Evolutionary conservation across 2,113 vertebrate genomes (phyloP), one percentile per base, ranked within the genome.

Genomic region (human): DNA sequence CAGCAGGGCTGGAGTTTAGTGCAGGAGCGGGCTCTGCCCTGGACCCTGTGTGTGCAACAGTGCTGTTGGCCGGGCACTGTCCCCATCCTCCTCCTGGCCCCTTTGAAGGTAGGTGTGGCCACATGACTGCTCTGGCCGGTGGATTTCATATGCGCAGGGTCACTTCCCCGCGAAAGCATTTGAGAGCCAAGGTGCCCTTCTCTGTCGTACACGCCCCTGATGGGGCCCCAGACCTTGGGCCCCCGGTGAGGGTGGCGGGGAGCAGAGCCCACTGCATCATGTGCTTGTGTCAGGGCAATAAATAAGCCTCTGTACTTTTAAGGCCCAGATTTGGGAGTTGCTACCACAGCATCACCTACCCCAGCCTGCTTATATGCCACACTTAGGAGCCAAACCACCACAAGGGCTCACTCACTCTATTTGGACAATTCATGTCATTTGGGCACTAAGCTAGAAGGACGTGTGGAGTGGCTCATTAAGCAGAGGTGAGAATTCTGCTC

Each of bases 401-500:
- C 43, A 23, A 79, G 59, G 43, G 23, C 35, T 86, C 90, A 3
- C 11, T 52, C 70, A 22, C 22, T 66, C 61, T 30, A 20, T 85
- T 43, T 18, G 13, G 40, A 73, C 35, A 57, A 38, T 35, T 10
- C 75, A 11, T 95, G 85, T 92, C 81, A 95, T 72, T 79, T 83
- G 91, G 48, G 57, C 93, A 50, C 96, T n/a, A 89, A 95, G 59
- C 59, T 92, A 6, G 55, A 27, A 61, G 38, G 85, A 32, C 84
- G 2, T 97, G 92, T 96, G 97, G 85, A 87, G 68, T 82, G 91
- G 57, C 79, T 98, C 91, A 89, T 97, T 96, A 97, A 95, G 87
- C 97, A 98, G 95, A 95, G 78, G 96, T 97, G 94, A 98, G 96
- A 98, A 96, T 97, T 97, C 94, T 91, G 91, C 94, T 97, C 87